Evolutionary conservation across 2,888 invertebrate species (phyloP).

Genomic region (Bedellia somnulentella): DNA sequence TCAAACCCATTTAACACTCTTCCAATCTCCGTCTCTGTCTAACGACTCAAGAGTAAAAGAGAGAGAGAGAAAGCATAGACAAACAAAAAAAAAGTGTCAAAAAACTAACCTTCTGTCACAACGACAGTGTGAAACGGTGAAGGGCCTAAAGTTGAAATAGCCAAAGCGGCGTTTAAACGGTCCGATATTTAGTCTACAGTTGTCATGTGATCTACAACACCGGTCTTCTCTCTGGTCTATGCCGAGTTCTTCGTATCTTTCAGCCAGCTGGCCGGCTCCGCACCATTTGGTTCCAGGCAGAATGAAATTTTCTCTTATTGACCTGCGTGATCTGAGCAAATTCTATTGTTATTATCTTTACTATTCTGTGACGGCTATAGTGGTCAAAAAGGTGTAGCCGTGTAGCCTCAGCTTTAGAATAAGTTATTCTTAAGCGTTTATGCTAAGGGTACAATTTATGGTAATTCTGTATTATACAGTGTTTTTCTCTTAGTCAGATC

Average conservation of each 20-base stretch:
- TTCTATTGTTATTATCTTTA: too few relatives aligned
- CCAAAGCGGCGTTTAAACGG: slow-evolving; percentile 64
- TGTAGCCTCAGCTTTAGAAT: too few relatives aligned
- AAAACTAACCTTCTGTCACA: slow-evolving; percentile 74
- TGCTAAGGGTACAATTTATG: too few relatives aligned
- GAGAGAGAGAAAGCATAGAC: not conserved
- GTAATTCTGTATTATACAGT: too few relatives aligned
- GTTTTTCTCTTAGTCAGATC: too few relatives aligned
- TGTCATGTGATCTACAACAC: slow-evolving; percentile 76
- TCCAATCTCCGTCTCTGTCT: too few relatives aligned
- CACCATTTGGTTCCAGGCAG: slow-evolving; percentile 77
- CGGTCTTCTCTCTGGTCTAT: slow-evolving; percentile 56
- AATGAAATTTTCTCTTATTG: slow-evolving; percentile 57
- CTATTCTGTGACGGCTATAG: too few relatives aligned
- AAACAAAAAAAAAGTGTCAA: slow-evolving; percentile 1
- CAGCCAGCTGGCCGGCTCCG: slow-evolving; percentile 64
- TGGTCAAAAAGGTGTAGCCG: too few relatives aligned
- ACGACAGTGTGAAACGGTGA: slow-evolving; percentile 74
- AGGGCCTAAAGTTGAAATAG: slow-evolving; percentile 69
- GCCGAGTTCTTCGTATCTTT: slow-evolving; percentile 64
- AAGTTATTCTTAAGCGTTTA: too few relatives aligned
- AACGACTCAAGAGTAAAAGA: not conserved
- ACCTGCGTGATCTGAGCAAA: slow-evolving; percentile 47
- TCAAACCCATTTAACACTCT: too few relatives aligned
- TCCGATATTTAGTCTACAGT: slow-evolving; percentile 66